Evolutionary conservation across 2,888 invertebrate species (phyloP).

Genomic region (Melitaea athalia): DNA sequence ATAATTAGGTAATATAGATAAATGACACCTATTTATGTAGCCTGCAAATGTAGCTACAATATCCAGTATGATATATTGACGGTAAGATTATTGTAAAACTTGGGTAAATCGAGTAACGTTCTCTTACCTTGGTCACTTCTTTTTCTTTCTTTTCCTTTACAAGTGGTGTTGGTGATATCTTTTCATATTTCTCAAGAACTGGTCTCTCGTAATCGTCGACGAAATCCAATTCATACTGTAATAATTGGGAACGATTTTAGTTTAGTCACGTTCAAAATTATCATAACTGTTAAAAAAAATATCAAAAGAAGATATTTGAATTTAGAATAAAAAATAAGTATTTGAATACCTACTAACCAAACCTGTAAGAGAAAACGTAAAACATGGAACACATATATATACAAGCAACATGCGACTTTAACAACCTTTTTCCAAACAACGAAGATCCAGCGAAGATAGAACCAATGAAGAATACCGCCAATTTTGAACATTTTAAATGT

Average conservation of each 20-base stretch:
- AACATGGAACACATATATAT: slow-evolving; percentile 48
- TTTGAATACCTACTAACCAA: slow-evolving; percentile 24
- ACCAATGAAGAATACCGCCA: neutral
- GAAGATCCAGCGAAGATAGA: slow-evolving; percentile 44
- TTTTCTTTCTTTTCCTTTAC: slow-evolving; percentile 74
- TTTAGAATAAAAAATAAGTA: neutral
- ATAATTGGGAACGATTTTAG: slow-evolving; percentile 31
- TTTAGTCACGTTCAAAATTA: neutral
- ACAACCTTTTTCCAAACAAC: slow-evolving; percentile 46
- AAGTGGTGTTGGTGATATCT: slow-evolving; percentile 76
- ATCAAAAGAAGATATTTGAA: no score
- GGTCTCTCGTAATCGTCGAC: slow-evolving; percentile 89
- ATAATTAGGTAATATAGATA: no score
- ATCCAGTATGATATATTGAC: no score
- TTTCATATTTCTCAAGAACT: slow-evolving; percentile 87
- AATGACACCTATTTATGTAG: no score
- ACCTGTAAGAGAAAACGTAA: slow-evolving; percentile 42
- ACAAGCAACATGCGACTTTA: slow-evolving; percentile 69
- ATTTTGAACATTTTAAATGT: neutral
- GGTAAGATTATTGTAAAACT: neutral
- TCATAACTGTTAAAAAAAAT: no score
- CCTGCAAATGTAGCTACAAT: no score
- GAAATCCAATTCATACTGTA: slow-evolving; percentile 75
- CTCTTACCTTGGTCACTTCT: slow-evolving; percentile 47
- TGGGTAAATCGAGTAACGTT: neutral